These are phyloP conservation scores for Drosophila fulvimacula DNA, from an alignment of 2,888 invertebrate genomes.

Conservation along the genomic window DNA sequence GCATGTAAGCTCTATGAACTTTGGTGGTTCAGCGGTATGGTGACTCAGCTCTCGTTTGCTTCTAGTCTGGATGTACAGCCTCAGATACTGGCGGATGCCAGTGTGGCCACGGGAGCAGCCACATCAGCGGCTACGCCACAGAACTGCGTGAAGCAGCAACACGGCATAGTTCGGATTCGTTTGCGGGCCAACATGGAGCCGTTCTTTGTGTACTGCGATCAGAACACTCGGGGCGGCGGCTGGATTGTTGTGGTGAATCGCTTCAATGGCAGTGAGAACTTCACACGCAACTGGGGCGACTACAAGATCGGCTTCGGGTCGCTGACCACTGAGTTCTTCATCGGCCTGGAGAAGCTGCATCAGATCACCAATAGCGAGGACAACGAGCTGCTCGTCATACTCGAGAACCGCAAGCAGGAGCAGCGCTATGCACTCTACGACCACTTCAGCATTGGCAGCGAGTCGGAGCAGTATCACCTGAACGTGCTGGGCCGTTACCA, in stretches of 20 bases:
- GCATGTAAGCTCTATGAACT: slow-evolving; percentile 63
- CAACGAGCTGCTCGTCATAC: slow-evolving; percentile 56
- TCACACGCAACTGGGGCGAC: slow-evolving; percentile 67
- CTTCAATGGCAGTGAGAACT: slow-evolving; percentile 55
- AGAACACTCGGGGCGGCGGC: slow-evolving; percentile 62
- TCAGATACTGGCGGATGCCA: background rate
- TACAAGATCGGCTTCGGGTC: slow-evolving; percentile 64
- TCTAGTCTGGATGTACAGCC: slow-evolving; percentile 39
- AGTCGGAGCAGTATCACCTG: slow-evolving; percentile 61
- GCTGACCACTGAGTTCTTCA: slow-evolving; percentile 54
- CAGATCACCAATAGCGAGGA: slow-evolving; percentile 56
- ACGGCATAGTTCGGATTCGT: slow-evolving; percentile 64
- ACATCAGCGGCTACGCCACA: slow-evolving; percentile 37
- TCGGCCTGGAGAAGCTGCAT: slow-evolving; percentile 65
- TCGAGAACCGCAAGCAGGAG: slow-evolving; percentile 63
- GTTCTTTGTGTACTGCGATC: slow-evolving; percentile 65
- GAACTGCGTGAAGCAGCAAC: slow-evolving; percentile 56
- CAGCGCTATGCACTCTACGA: slow-evolving; percentile 60
- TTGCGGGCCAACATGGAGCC: slow-evolving; percentile 36
- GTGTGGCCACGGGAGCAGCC: background rate
- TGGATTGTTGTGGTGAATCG: slow-evolving; percentile 67
- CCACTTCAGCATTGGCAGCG: slow-evolving; percentile 61
- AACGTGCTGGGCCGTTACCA: slow-evolving; percentile 55
- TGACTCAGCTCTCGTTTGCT: background rate
- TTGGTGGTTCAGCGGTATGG: no score